Percentiles rank a stretch among this genome's conserved stretches.
These are phyloP conservation scores for Alviniconcha strummeri DNA, from an alignment of 2,888 invertebrate species.

Conservation along the genomic window DNA sequence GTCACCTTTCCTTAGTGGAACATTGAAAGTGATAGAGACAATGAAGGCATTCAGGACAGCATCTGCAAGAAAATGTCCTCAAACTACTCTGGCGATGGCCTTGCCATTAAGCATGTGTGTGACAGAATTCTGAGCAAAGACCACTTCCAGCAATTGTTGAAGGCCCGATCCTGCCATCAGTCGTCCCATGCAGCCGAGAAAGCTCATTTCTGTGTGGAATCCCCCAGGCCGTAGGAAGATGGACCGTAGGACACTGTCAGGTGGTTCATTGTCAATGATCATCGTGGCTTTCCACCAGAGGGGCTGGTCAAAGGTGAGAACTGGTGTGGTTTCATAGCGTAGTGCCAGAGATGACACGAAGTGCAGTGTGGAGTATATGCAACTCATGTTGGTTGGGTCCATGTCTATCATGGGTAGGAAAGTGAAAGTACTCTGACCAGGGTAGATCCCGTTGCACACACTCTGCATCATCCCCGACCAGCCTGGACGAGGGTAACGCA, in stretches of 20 bases:
- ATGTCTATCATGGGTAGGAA: slow-evolving; percentile 53
- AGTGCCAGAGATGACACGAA: slow-evolving; percentile 35
- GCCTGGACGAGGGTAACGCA: slow-evolving; percentile 34
- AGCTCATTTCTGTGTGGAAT: slow-evolving; percentile 30
- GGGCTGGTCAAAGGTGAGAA: slow-evolving; percentile 50
- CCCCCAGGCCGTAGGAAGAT: slow-evolving; percentile 44
- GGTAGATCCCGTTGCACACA: slow-evolving; percentile 37
- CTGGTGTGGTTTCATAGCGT: slow-evolving; percentile 33
- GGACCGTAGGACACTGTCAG: slow-evolving; percentile 20
- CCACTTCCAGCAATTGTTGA: slow-evolving; percentile 3
- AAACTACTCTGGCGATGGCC: slow-evolving; percentile 18
- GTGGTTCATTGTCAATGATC: slow-evolving; percentile 30
- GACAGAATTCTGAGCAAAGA: not conserved
- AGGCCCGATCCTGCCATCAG: slow-evolving; percentile 18
- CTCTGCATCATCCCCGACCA: slow-evolving; percentile 51
- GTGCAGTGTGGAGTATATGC: slow-evolving; percentile 43
- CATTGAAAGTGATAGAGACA: not conserved
- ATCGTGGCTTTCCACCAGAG: slow-evolving; percentile 45
- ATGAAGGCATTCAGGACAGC: slow-evolving; percentile 9
- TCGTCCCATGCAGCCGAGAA: slow-evolving; percentile 5
- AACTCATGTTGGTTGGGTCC: slow-evolving; percentile 43
- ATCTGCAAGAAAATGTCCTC: slow-evolving; percentile 16
- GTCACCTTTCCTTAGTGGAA: not conserved
- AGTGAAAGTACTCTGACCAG: slow-evolving; percentile 44
- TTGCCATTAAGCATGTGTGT: slow-evolving; percentile 9